These are phyloP conservation scores for Alethe diademata DNA, from an alignment of 2,113 vertebrate genomes.

Conservation along the genomic window DNA sequence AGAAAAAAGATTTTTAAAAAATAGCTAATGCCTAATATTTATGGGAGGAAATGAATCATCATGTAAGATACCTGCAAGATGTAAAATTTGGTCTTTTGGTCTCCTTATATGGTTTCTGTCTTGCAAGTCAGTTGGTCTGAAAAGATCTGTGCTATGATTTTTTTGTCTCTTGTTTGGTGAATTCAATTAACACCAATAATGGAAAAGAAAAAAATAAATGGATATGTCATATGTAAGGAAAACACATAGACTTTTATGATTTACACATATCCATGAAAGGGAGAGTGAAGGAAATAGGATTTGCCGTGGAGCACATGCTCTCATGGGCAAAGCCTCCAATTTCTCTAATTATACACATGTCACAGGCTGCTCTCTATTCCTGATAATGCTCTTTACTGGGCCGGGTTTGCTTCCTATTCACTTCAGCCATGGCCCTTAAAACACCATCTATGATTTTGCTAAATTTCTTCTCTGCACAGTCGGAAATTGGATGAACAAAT, in stretches of 20 bases:
- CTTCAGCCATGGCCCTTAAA: background rate
- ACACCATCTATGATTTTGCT: background rate
- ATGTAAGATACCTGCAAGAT: background rate
- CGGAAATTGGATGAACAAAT: slow-evolving; percentile 3
- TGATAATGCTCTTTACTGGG: background rate
- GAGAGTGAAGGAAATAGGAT: background rate
- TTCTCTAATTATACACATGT: background rate
- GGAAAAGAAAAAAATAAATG: background rate
- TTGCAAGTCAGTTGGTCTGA: background rate
- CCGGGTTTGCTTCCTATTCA: background rate
- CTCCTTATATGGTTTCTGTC: background rate
- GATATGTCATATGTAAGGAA: background rate
- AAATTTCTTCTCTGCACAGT: background rate
- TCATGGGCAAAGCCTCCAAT: slow-evolving; percentile 26
- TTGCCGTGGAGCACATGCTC: slow-evolving; percentile 10
- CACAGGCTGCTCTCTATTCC: slow-evolving; percentile 21
- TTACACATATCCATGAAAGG: background rate
- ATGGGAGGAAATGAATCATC: background rate
- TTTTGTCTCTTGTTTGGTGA: background rate
- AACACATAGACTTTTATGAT: background rate
- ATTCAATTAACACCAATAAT: background rate
- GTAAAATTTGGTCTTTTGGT: background rate
- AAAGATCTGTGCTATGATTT: background rate
- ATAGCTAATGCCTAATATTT: background rate
- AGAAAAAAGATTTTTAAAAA: background rate